Evolutionary conservation across 2,888 invertebrate genomes (phyloP), one percentile per base, ranked within the genome.

Genomic region (Panorpa germanica): DNA sequence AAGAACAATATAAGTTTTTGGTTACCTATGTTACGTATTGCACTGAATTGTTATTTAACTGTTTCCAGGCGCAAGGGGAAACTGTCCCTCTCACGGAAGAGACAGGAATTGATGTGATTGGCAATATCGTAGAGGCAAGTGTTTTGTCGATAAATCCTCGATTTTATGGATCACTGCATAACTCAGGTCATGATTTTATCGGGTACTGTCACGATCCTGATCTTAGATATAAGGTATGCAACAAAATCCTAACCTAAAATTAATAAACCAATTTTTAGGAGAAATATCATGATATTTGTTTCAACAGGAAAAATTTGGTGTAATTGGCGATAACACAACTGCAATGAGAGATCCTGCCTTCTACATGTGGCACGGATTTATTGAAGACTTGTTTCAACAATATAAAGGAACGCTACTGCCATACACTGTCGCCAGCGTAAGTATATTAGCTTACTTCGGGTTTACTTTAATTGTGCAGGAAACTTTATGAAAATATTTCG

Each of bases 301-400:
- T 14, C 19, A 33, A 19, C 18, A 32, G 7, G 36, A 36, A 27
- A 33, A 36, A n/a, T 31, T 28, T 11, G 31, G 31, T 18, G 36
- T 36, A 1, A 33, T 36, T 31, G 36, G 32, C n/a, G 36, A 36
- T 19, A 8, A 19, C 9, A 38, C 46, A 1, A 48, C 49, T 4
- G 45, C 50, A n/a, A 49, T 52, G 47, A 36, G 51, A 25, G 53
- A 52, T 37, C 50, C 52, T 8, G 41, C 46, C 1, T 53, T 51
- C 38, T 53, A 49, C 38, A 40, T 49, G 8, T 48, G 45, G 44
- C 53, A 53, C 35, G 43, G 44, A 29, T 48, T 45, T 34, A 41
- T 53, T 15, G 50, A 53, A 34, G 38, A 45, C 19, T 32, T 52
- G 47, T 20, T 25, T 32, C 24, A 10, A n/a, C 8, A 24, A 10